phyloP scores from a whole-genome alignment of 2,797 vertebrate species.

The Enteromius viviparus region DNA sequence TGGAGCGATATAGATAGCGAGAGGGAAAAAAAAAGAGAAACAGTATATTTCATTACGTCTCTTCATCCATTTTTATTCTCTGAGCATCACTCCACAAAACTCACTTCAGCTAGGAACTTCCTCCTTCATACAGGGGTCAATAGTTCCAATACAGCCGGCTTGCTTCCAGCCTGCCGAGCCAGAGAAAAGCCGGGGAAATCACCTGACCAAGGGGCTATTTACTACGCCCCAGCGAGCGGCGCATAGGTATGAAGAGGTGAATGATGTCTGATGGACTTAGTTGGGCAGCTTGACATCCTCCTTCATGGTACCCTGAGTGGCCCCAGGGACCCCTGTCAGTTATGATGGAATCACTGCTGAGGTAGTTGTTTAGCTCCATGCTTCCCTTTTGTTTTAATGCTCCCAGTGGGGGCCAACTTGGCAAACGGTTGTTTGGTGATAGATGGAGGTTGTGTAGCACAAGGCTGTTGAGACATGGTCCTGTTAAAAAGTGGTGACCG shows the following conservation, averaged over 20 bases:
- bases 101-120: conserved; percentile 1
- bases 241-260: conserved; percentile 71
- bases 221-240: conserved; percentile 63
- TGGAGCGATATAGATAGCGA: background rate
- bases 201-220: conserved; percentile 64
- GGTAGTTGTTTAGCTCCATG: conserved; percentile 42
- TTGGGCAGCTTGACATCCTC: conserved; percentile 41
- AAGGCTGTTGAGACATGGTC: conserved; percentile 25
- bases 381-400: conserved; percentile 42
- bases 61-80: conserved; percentile 17
- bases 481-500: conserved; percentile 15
- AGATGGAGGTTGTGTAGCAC: conserved; percentile 35
- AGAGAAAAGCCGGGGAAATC: conserved; percentile 13
- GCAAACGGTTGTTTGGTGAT: conserved; percentile 38
- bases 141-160: conserved; percentile 11
- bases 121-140: conserved; percentile 29
- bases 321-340: conserved; percentile 41
- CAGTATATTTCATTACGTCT: conserved; percentile 72
- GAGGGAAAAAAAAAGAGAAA: conserved; percentile 59
- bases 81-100: background rate
- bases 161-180: background rate
- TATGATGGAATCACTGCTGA: conserved; percentile 55
- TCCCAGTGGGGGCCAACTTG: conserved; percentile 20
- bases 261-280: conserved; percentile 73
- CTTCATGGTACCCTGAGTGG: conserved; percentile 48